These are phyloP conservation scores for Chiloscyllium plagiosum DNA, from an alignment of 2,113 vertebrate genomes.

Conservation along the genomic window DNA sequence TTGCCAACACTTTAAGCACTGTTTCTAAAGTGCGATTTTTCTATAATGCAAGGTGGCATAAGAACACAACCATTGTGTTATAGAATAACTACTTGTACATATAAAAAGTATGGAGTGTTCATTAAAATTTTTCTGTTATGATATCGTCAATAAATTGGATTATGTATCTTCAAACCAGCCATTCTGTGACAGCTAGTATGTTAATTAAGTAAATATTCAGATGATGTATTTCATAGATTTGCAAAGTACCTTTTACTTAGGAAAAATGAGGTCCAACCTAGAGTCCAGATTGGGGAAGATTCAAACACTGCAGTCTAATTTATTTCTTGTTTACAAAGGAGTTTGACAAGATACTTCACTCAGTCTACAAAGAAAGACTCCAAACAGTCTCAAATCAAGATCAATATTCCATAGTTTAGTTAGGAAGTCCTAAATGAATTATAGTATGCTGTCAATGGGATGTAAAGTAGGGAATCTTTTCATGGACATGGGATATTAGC, in stretches of 20 bases:
- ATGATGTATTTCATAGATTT: not conserved
- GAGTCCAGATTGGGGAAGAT: too few species aligned
- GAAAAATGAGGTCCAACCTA: not conserved
- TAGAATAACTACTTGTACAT: too few species aligned
- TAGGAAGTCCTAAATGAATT: not conserved
- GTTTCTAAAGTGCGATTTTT: too few species aligned
- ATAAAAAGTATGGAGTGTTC: not conserved
- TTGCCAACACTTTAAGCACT: too few species aligned
- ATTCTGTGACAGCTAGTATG: not conserved
- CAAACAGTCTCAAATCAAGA: not conserved
- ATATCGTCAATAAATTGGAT: not conserved
- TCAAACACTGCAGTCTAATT: too few species aligned
- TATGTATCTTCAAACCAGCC: not conserved
- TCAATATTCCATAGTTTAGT: not conserved
- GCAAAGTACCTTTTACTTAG: not conserved
- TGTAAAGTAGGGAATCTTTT: not conserved
- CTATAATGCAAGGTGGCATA: too few species aligned
- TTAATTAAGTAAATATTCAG: not conserved
- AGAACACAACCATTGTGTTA: too few species aligned
- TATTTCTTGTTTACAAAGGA: too few species aligned
- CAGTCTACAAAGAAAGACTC: not conserved
- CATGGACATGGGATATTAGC: not conserved
- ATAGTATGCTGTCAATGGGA: not conserved
- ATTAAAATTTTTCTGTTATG: not conserved
- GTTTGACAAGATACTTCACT: not conserved